Conservation (phyloP, 2,888 invertebrate species). For the Digitonthophagus gazella region DNA sequence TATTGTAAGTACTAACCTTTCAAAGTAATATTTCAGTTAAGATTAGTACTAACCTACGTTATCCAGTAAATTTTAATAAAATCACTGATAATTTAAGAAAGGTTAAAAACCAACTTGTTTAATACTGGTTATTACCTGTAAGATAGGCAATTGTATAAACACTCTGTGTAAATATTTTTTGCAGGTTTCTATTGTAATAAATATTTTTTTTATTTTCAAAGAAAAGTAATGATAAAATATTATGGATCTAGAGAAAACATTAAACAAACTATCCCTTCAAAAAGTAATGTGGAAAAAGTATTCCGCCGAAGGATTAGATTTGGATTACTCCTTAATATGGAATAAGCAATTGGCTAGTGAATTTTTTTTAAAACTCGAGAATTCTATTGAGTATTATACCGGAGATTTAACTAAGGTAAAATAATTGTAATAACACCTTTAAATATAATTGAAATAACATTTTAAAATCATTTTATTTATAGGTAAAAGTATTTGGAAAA, state of each 20-base stretch:
- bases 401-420: constrained; percentile 61
- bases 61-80: too few relatives aligned
- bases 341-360: constrained; percentile 51
- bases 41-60: too few relatives aligned
- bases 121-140: too few relatives aligned
- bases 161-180: too few relatives aligned
- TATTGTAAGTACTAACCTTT: too few relatives aligned
- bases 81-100: too few relatives aligned
- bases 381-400: constrained; percentile 60
- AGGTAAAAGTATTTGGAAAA: constrained; percentile 63
- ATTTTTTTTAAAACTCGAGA: constrained; percentile 56
- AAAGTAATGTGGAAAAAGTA: constrained; percentile 46
- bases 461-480: constrained; percentile 14
- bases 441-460: neutral
- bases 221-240: too few relatives aligned
- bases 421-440: neutral
- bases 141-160: too few relatives aligned
- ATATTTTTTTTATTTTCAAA: too few relatives aligned
- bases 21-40: too few relatives aligned
- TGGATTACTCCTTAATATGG: constrained; percentile 58
- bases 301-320: constrained; percentile 56
- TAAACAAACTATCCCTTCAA: constrained; percentile 32
- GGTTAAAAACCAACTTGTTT: too few relatives aligned
- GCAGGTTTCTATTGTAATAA: too few relatives aligned
- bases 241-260: constrained; percentile 35